These are phyloP conservation scores for Limulus polyphemus DNA, from an alignment of 2,888 invertebrate genomes.

Conservation along the genomic window DNA sequence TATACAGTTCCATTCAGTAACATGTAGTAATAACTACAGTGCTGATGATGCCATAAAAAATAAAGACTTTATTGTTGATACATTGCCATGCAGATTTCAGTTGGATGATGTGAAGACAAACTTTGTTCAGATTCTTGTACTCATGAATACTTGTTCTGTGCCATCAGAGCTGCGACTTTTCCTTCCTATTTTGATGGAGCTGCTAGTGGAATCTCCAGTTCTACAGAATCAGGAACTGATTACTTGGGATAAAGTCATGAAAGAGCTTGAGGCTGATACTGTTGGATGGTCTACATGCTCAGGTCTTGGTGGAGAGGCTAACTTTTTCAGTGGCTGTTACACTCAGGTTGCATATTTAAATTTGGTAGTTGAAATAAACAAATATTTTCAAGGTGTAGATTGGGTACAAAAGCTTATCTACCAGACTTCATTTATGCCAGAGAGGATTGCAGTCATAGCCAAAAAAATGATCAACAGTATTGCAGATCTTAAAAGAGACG, in stretches of 20 bases:
- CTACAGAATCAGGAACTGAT: too few species aligned
- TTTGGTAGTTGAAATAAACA: slow-evolving; percentile 52
- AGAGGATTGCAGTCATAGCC: slow-evolving; percentile 61
- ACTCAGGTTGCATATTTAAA: slow-evolving; percentile 29
- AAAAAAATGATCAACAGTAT: slow-evolving; percentile 70
- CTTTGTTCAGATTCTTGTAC: slow-evolving; percentile 60
- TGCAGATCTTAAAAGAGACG: slow-evolving; percentile 58
- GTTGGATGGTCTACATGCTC: slow-evolving; percentile 49
- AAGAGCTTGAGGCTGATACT: slow-evolving; percentile 61
- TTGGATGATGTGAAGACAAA: slow-evolving; percentile 67
- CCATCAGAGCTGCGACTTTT: slow-evolving; percentile 51
- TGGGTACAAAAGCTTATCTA: slow-evolving; percentile 66
- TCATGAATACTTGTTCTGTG: slow-evolving; percentile 55
- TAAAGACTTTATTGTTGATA: slow-evolving; percentile 32
- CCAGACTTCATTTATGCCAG: slow-evolving; percentile 54
- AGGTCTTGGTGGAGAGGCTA: slow-evolving; percentile 44
- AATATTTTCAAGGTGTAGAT: slow-evolving; percentile 58
- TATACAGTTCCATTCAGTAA: slow-evolving; percentile 51
- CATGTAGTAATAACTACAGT: slow-evolving; percentile 37
- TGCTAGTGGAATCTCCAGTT: slow-evolving; percentile 37
- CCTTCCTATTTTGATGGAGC: slow-evolving; percentile 59
- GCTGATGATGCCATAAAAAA: slow-evolving; percentile 28
- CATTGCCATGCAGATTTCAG: slow-evolving; percentile 60
- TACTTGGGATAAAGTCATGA: slow-evolving; percentile 51
- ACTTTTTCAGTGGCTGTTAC: slow-evolving; percentile 26